Conservation (phyloP, 2,113 vertebrate genomes). For the Hyla sarda region DNA sequence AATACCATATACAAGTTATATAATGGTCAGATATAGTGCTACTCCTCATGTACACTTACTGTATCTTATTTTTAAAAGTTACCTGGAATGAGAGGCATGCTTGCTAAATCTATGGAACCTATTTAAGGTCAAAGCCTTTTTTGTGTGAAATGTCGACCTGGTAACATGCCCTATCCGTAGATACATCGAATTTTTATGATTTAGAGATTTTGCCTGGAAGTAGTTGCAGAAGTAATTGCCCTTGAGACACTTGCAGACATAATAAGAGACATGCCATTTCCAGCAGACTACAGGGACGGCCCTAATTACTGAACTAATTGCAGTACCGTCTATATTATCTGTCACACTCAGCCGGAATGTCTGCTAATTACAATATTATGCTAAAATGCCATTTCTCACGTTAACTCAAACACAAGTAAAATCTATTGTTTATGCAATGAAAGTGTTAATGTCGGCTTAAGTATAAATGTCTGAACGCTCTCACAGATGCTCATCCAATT, state of each 20-base stretch:
- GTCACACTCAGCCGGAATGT: background rate
- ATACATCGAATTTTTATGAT: background rate
- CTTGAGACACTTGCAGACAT: background rate
- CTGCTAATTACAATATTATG: constrained; percentile 21
- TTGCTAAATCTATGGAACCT: too few relatives aligned
- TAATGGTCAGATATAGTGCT: too few relatives aligned
- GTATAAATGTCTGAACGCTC: constrained; percentile 22
- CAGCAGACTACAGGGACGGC: constrained; percentile 11
- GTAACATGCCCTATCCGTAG: background rate
- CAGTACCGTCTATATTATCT: constrained; percentile 6
- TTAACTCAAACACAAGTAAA: background rate
- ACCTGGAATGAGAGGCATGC: too few relatives aligned
- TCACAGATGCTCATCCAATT: constrained; percentile 30
- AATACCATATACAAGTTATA: too few relatives aligned
- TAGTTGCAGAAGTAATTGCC: background rate
- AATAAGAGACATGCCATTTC: constrained; percentile 6
- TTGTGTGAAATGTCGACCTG: background rate
- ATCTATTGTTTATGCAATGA: background rate
- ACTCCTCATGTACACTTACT: too few relatives aligned
- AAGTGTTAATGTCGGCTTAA: constrained; percentile 19
- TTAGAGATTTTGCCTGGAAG: background rate
- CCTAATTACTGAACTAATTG: constrained; percentile 32
- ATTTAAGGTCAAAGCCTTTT: too few relatives aligned
- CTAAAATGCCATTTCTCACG: background rate
- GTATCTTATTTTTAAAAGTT: too few relatives aligned